phyloP scores from a whole-genome alignment of 2,888 invertebrate species.

The Machimus atricapillus region DNA sequence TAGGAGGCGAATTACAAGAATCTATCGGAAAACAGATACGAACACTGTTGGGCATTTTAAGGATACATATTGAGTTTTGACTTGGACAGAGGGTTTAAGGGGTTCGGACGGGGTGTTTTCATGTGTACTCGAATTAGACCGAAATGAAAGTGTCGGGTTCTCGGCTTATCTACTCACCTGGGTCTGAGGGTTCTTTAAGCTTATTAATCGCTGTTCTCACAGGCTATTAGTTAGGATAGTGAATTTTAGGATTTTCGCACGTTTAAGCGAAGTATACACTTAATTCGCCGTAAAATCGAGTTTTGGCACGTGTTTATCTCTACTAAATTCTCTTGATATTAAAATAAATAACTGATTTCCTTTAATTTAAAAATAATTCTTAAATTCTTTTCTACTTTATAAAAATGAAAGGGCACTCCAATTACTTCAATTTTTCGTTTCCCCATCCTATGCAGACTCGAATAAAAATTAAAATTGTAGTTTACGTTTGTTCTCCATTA shows the following conservation, averaged over 20 bases:
- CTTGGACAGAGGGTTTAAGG: not conserved
- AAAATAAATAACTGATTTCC: too few relatives aligned
- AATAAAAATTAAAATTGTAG: too few relatives aligned
- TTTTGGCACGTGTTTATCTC: not conserved
- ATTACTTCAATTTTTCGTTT: too few relatives aligned
- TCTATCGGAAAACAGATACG: not conserved
- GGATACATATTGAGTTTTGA: not conserved
- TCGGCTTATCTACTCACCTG: not conserved
- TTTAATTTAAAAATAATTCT: too few relatives aligned
- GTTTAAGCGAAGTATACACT: not conserved
- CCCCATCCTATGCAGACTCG: too few relatives aligned
- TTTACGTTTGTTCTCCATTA: too few relatives aligned
- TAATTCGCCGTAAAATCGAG: not conserved
- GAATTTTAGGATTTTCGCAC: not conserved
- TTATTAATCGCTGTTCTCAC: not conserved
- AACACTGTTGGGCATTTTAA: not conserved
- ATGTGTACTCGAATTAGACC: not conserved
- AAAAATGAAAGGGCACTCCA: too few relatives aligned
- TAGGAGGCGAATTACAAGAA: not conserved
- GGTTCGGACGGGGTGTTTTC: not conserved
- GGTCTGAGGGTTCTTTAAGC: not conserved
- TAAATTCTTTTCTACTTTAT: too few relatives aligned
- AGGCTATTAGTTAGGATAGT: not conserved
- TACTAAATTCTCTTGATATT: not conserved
- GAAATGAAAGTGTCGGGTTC: not conserved